These are phyloP conservation scores for Fopius arisanus DNA, from an alignment of 1,140 invertebrate species.

Conservation along the genomic window DNA sequence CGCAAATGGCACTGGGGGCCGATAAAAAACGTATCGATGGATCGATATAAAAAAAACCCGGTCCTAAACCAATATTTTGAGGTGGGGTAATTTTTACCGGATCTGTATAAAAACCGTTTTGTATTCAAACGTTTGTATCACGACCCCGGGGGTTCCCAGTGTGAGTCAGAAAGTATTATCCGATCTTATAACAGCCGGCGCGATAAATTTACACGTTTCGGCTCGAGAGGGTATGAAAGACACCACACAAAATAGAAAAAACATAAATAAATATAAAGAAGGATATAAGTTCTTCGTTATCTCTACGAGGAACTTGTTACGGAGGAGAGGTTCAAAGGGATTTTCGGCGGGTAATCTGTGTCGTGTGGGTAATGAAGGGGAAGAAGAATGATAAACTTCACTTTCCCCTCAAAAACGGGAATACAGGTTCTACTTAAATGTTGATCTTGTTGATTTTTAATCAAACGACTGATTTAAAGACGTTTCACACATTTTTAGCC, in stretches of 20 bases:
- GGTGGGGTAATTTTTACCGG: neutral
- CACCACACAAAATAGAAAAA: neutral
- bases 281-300: neutral
- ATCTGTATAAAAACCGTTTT: neutral
- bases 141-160: neutral
- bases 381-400: no score
- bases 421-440: no score
- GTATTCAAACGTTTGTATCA: neutral
- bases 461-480: no score
- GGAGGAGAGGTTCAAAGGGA: neutral
- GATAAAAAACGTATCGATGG: neutral
- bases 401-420: no score
- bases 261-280: neutral
- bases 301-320: neutral
- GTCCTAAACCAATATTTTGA: conserved; percentile 10
- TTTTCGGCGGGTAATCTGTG: neutral
- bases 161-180: neutral
- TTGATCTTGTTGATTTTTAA: no score
- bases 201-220: neutral
- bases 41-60: neutral
- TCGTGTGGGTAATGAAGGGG: neutral
- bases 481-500: no score
- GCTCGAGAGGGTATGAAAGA: neutral
- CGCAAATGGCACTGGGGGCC: neutral
- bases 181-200: neutral